Conservation (phyloP, 2,113 vertebrate genomes). For the Sander lucioperca region DNA sequence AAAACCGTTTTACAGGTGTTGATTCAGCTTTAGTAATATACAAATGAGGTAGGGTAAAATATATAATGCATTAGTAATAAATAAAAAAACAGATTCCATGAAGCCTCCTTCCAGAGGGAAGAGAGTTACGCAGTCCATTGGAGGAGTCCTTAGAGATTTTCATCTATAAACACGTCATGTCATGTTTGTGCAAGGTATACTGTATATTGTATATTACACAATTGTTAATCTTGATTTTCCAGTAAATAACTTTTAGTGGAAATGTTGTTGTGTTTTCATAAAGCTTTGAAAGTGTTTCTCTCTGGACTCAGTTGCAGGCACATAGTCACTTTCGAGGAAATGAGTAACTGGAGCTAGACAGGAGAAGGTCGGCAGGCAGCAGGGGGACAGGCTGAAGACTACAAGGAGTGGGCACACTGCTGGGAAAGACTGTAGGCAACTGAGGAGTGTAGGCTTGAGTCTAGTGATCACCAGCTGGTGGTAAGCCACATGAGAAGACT, state of each 20-base stretch:
- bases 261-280: background rate
- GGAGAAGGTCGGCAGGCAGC: slow-evolving; percentile 18
- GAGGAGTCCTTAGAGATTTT: background rate
- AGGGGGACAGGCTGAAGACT: slow-evolving; percentile 24
- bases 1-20: background rate
- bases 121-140: background rate
- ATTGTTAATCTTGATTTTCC: background rate
- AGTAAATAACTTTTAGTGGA: background rate
- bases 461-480: slow-evolving; percentile 28
- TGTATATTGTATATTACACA: background rate
- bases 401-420: slow-evolving; percentile 24
- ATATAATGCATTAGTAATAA: background rate
- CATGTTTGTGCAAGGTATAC: background rate
- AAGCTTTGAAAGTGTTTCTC: background rate
- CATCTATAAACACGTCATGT: too few relatives aligned
- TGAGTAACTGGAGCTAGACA: slow-evolving; percentile 28
- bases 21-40: background rate
- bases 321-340: slow-evolving; percentile 12
- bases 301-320: background rate
- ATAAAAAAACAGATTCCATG: background rate
- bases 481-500: slow-evolving; percentile 17
- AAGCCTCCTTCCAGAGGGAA: background rate
- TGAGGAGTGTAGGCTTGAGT: slow-evolving; percentile 30
- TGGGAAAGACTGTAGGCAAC: slow-evolving; percentile 33
- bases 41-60: too few relatives aligned